Conservation (phyloP, 2,113 vertebrate species). For the Brachyistius frenatus region DNA sequence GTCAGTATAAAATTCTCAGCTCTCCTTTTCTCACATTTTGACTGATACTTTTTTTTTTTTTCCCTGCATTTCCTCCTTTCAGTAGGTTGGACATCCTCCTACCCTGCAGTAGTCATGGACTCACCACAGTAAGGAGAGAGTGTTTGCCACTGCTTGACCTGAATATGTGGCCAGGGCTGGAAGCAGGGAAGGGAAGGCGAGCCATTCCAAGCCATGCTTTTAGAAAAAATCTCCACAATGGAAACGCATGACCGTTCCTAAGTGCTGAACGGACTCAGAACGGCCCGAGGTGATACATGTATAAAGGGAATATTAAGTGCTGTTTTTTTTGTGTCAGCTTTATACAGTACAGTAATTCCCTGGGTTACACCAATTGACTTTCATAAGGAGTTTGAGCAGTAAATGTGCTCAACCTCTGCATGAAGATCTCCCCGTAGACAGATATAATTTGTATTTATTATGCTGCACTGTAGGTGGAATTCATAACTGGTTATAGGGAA, state of each 20-base stretch:
- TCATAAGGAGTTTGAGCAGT: constrained; percentile 69
- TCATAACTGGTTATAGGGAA: constrained; percentile 17
- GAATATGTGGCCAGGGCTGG: constrained; percentile 83
- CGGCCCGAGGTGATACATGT: constrained; percentile 50
- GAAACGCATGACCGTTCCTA: constrained; percentile 70
- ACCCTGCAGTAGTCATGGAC: constrained; percentile 39
- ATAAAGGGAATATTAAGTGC: constrained; percentile 58
- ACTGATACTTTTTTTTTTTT: constrained; percentile 18
- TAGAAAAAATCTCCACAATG: constrained; percentile 47
- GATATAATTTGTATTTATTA: constrained; percentile 52
- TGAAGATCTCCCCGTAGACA: constrained; percentile 54
- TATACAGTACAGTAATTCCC: constrained; percentile 48
- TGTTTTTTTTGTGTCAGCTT: constrained; percentile 53
- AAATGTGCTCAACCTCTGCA: constrained; percentile 58
- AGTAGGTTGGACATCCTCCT: constrained; percentile 33
- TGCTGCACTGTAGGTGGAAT: constrained; percentile 40
- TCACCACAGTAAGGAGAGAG: constrained; percentile 51
- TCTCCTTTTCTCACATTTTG: constrained; percentile 50
- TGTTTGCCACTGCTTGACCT: constrained; percentile 84
- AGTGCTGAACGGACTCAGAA: constrained; percentile 69
- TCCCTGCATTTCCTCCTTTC: neutral
- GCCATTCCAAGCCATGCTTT: constrained; percentile 53
- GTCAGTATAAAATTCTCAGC: constrained; percentile 57
- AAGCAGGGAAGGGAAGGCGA: constrained; percentile 46
- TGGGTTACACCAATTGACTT: constrained; percentile 64